These are phyloP conservation scores for Onychomys torridus DNA, from an alignment of 2,797 vertebrate genomes.

Conservation along the genomic window DNA sequence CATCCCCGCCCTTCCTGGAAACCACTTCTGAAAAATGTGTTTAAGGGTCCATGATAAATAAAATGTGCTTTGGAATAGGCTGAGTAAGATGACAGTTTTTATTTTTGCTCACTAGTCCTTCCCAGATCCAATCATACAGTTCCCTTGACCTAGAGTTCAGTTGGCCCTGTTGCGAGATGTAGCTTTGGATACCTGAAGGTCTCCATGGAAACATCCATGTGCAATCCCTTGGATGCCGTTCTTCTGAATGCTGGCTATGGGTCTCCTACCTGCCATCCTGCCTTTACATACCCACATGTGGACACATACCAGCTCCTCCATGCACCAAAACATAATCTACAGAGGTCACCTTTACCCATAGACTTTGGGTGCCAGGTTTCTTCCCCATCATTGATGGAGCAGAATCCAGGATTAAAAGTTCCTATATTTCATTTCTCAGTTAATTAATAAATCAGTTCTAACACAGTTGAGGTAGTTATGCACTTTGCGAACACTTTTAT, in stretches of 20 bases:
- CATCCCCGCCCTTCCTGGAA: neutral
- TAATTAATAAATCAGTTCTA: neutral
- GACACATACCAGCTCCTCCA: neutral
- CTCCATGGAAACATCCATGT: neutral
- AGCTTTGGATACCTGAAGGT: neutral
- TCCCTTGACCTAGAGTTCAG: neutral
- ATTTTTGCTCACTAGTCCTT: neutral
- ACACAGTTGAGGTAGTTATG: neutral
- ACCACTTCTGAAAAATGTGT: neutral
- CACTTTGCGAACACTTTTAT: neutral
- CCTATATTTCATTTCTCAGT: neutral
- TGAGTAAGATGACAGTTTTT: neutral
- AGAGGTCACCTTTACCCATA: neutral
- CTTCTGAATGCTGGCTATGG: neutral
- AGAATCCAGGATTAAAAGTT: neutral
- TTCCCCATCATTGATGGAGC: neutral
- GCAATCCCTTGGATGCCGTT: neutral
- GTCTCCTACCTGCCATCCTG: too few relatives aligned
- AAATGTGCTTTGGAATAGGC: neutral
- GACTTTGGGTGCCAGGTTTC: neutral
- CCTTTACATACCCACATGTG: neutral
- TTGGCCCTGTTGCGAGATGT: neutral
- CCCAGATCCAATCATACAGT: too few relatives aligned
- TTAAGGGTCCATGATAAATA: neutral
- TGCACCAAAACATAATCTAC: fast-evolving